These are phyloP conservation scores for Unio pictorum DNA, from an alignment of 2,888 invertebrate genomes.

Conservation along the genomic window DNA sequence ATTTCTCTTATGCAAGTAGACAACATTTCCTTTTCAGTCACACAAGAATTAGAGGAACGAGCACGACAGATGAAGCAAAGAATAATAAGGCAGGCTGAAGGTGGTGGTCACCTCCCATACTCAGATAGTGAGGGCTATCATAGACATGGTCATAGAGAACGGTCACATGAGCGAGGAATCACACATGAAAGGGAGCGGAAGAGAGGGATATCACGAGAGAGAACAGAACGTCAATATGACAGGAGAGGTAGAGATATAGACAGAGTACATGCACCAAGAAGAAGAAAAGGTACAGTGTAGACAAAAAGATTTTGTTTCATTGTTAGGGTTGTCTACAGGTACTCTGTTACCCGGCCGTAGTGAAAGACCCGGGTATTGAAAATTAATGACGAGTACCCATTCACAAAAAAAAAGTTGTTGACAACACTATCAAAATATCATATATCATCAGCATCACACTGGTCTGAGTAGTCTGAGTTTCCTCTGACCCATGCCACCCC, in stretches of 20 bases:
- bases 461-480: too few species aligned
- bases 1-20: too few species aligned
- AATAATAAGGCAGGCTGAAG: conserved; percentile 71
- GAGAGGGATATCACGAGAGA: conserved; percentile 31
- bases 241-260: conserved; percentile 54
- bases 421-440: too few species aligned
- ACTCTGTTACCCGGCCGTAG: too few species aligned
- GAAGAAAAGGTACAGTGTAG: conserved; percentile 35
- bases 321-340: too few species aligned
- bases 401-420: too few species aligned
- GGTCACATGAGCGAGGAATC: conserved; percentile 14
- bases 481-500: too few species aligned
- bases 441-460: too few species aligned
- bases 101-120: conserved; percentile 28
- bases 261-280: conserved; percentile 45
- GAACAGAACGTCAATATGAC: conserved; percentile 43
- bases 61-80: conserved; percentile 82
- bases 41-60: conserved; percentile 86
- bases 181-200: conserved; percentile 36
- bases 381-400: too few species aligned
- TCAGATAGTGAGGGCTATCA: conserved; percentile 56
- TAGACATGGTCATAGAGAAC: conserved; percentile 17
- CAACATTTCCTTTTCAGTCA: conserved; percentile 52
- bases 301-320: neutral
- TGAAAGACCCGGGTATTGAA: too few species aligned